A percentile compares a stretch with the other conserved stretches of the same genome.
Evolutionary conservation across 2,888 invertebrate genomes (phyloP).

Genomic region (Steinernema carpocapsae): DNA sequence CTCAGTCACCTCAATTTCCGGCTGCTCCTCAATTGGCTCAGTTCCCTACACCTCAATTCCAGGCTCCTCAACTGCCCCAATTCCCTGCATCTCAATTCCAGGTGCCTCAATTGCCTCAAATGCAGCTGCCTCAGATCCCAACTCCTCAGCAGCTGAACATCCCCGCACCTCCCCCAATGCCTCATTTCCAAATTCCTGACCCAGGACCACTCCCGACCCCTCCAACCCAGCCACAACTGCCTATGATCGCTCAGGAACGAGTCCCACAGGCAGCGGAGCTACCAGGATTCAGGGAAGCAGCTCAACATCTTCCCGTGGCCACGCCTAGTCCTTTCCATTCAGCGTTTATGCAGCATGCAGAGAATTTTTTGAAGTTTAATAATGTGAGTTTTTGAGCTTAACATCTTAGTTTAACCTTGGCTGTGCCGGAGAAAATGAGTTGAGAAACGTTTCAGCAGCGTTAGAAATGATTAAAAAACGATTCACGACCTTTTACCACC

Average conservation of each 20-base stretch:
- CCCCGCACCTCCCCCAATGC: conserved; percentile 2
- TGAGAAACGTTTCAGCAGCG: not conserved
- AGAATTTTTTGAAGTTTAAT: not conserved
- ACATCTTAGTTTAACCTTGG: not conserved
- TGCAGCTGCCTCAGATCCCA: not conserved
- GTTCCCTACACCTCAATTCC: not conserved
- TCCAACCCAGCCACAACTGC: not conserved
- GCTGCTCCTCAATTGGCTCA: not conserved
- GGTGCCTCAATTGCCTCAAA: not conserved
- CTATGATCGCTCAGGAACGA: conserved; percentile 17
- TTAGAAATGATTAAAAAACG: no score
- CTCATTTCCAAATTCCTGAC: not conserved
- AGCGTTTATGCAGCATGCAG: not conserved
- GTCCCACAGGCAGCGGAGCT: conserved; percentile 6
- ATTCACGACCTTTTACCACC: no score
- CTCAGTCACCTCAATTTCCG: not conserved
- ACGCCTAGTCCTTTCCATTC: conserved; percentile 9
- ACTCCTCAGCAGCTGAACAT: not conserved
- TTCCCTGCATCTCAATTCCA: conserved; percentile 3
- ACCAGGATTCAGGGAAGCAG: conserved; percentile 2
- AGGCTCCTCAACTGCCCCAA: not conserved
- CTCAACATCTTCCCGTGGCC: not conserved
- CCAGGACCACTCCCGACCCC: not conserved
- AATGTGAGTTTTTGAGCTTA: not conserved
- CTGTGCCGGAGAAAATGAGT: not conserved